Conservation (phyloP, 2,113 vertebrate species). For the Machaerirhynchus nigripectus region DNA sequence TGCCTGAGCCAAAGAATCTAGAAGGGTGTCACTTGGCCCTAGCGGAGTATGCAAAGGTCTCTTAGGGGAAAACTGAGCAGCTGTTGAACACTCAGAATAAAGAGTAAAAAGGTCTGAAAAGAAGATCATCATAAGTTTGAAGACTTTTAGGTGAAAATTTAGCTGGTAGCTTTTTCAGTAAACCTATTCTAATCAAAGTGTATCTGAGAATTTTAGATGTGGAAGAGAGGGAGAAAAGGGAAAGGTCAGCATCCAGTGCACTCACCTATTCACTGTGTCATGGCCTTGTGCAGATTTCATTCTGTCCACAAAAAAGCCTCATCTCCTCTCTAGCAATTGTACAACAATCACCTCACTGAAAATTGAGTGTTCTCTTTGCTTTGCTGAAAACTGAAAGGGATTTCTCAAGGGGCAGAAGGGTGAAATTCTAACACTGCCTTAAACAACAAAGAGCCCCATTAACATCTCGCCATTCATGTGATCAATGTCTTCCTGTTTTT, state of each 20-base stretch:
- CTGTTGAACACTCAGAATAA: not conserved
- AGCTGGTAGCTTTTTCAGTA: not conserved
- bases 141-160: not conserved
- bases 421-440: not conserved
- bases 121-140: not conserved
- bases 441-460: not conserved
- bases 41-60: not conserved
- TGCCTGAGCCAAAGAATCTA: not conserved
- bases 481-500: slow-evolving; percentile 66
- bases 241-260: not conserved
- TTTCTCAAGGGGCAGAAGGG: not conserved
- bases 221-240: not conserved
- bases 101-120: not conserved
- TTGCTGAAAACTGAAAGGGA: not conserved
- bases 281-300: not conserved
- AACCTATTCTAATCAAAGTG: not conserved
- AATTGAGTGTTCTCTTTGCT: not conserved
- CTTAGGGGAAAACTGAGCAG: not conserved
- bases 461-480: not conserved
- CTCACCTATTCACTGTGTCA: not conserved
- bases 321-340: not conserved
- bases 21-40: not conserved
- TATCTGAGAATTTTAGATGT: not conserved
- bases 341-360: not conserved
- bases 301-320: not conserved